These are phyloP conservation scores for Tadarida brasiliensis DNA, from an alignment of 2,797 vertebrate species.

Conservation along the genomic window DNA sequence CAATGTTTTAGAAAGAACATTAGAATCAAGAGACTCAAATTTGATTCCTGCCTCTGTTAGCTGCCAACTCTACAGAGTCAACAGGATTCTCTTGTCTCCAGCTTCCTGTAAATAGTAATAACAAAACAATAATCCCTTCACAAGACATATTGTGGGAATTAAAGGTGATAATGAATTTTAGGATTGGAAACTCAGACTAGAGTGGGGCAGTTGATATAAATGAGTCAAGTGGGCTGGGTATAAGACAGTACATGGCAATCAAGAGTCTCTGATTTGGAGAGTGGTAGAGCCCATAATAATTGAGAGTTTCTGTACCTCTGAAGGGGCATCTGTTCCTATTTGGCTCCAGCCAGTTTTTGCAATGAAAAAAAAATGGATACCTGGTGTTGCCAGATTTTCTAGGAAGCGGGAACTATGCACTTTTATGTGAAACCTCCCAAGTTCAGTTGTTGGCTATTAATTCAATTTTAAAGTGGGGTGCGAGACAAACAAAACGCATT, in stretches of 20 bases:
- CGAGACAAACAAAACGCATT: slow-evolving; percentile 76
- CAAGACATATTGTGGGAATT: too few species aligned
- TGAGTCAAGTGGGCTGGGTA: not conserved
- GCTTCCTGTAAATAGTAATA: not conserved
- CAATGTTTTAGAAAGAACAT: not conserved
- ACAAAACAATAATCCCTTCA: not conserved
- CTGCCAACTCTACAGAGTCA: not conserved
- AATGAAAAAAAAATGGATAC: slow-evolving; percentile 51
- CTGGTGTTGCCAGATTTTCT: slow-evolving; percentile 69
- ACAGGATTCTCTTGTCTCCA: not conserved
- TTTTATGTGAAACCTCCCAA: slow-evolving; percentile 75
- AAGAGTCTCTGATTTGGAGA: not conserved
- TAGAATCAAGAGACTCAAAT: not conserved
- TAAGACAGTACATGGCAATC: not conserved
- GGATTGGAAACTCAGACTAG: not conserved
- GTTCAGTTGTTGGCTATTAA: slow-evolving; percentile 75
- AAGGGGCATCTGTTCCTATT: slow-evolving; percentile 51
- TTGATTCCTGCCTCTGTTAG: not conserved
- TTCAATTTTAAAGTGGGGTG: slow-evolving; percentile 60
- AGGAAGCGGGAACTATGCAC: slow-evolving; percentile 76
- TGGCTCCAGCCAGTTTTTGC: slow-evolving; percentile 17
- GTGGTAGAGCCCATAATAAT: not conserved
- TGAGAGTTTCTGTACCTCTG: not conserved
- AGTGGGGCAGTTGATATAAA: not conserved
- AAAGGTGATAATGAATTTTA: not conserved